phyloP scores from a whole-genome alignment of 2,888 invertebrate genomes.

The Nemotelus nigrinus region DNA sequence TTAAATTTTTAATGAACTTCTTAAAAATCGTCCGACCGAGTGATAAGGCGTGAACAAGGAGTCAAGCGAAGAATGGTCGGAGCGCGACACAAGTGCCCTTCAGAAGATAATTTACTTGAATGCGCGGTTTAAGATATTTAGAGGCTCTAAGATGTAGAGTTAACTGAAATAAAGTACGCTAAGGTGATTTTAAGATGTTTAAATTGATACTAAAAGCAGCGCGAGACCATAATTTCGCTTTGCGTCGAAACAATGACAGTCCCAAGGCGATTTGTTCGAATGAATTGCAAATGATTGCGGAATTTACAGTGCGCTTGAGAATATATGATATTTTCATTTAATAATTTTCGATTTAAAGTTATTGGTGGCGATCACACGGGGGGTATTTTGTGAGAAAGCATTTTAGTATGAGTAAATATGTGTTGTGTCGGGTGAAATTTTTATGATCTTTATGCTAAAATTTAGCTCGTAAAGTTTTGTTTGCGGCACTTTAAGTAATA shows the following conservation, averaged over 20 bases:
- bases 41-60: conserved; percentile 43
- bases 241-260: conserved; percentile 1
- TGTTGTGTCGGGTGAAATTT: no score
- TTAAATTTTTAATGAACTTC: conserved; percentile 41
- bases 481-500: no score
- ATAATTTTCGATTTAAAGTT: no score
- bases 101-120: conserved; percentile 26
- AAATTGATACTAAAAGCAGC: conserved; percentile 36
- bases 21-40: conserved; percentile 21
- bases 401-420: no score
- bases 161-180: conserved; percentile 37
- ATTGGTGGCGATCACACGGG: no score
- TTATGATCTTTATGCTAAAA: no score
- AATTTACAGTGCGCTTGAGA: no score
- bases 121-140: conserved; percentile 28
- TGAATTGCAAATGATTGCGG: background rate
- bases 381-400: no score
- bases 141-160: conserved; percentile 1
- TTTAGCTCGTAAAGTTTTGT: no score
- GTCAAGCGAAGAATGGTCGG: background rate
- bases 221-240: conserved; percentile 11
- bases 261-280: background rate
- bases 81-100: conserved; percentile 1
- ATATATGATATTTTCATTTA: no score
- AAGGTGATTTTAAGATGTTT: conserved; percentile 17